A percentile compares a stretch with the other conserved stretches of the same genome.
Conservation (phyloP, 2,113 vertebrate species). For the Hemiprocne comata region DNA sequence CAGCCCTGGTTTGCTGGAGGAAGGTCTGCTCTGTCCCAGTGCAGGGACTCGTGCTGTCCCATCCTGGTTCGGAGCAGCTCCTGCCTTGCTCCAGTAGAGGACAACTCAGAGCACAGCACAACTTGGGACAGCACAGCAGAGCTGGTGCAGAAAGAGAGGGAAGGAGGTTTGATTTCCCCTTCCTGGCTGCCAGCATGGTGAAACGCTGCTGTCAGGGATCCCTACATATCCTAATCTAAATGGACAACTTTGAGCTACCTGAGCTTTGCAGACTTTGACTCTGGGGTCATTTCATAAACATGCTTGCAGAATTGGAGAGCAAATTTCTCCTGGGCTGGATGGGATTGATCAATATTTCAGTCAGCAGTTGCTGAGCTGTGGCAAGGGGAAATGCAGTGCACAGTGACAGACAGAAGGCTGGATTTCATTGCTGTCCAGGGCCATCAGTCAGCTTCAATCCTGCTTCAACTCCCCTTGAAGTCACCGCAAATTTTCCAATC, state of each 20-base stretch:
- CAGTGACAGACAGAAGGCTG: not conserved
- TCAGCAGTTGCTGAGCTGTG: not conserved
- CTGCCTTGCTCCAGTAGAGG: not conserved
- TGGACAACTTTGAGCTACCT: not conserved
- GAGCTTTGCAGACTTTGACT: not conserved
- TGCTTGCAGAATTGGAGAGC: not conserved
- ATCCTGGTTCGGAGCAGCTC: not conserved
- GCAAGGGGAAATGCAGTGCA: not conserved
- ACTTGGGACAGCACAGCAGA: not conserved
- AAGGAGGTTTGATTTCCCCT: not conserved
- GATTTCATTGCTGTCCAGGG: slow-evolving; percentile 13
- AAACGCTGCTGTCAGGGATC: not conserved
- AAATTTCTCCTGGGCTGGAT: not conserved
- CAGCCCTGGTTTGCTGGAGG: not conserved
- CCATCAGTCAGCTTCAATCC: slow-evolving; percentile 6
- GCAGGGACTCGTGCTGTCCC: not conserved
- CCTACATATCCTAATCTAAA: not conserved
- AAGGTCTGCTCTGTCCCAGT: not conserved
- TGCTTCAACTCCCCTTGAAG: not conserved
- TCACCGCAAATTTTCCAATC: not conserved
- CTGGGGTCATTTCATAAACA: not conserved
- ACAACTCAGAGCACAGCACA: not conserved
- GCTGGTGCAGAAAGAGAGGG: not conserved
- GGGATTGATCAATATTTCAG: slow-evolving; percentile 2
- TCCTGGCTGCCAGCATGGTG: not conserved